Evolutionary conservation across 2,888 invertebrate species (phyloP).

Genomic region (Osmoderma eremita): DNA sequence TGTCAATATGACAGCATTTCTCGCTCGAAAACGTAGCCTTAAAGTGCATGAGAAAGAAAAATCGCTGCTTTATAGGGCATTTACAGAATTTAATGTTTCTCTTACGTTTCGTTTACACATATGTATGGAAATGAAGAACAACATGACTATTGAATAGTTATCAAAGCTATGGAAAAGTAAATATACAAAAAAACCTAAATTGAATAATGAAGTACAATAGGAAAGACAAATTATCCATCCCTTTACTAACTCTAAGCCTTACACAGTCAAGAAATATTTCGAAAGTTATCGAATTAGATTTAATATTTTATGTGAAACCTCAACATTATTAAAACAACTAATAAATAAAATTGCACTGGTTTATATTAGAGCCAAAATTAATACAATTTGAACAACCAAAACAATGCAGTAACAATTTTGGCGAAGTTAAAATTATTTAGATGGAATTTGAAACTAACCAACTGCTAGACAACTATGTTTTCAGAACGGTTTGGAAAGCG

Average conservation of each 20-base stretch:
- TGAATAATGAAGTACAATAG: not conserved
- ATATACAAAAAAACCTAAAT: too few species aligned
- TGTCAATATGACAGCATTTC: too few species aligned
- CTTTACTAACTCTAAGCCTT: too few species aligned
- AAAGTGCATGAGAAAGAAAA: too few species aligned
- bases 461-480: constrained; percentile 1
- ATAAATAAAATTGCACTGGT: not conserved
- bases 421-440: not conserved
- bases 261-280: not conserved
- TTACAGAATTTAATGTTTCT: too few species aligned
- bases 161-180: too few species aligned
- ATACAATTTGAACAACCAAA: not conserved
- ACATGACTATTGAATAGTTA: too few species aligned
- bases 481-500: not conserved
- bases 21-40: too few species aligned
- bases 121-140: too few species aligned
- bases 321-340: not conserved
- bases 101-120: too few species aligned
- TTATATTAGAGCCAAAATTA: not conserved
- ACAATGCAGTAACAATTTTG: constrained; percentile 5
- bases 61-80: too few species aligned
- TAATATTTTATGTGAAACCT: not conserved
- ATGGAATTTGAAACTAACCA: not conserved
- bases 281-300: not conserved
- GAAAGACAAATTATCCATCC: too few species aligned